Base-by-base conservation (phyloP, 2,797 vertebrate species). In the Chrosomus eos region DNA sequence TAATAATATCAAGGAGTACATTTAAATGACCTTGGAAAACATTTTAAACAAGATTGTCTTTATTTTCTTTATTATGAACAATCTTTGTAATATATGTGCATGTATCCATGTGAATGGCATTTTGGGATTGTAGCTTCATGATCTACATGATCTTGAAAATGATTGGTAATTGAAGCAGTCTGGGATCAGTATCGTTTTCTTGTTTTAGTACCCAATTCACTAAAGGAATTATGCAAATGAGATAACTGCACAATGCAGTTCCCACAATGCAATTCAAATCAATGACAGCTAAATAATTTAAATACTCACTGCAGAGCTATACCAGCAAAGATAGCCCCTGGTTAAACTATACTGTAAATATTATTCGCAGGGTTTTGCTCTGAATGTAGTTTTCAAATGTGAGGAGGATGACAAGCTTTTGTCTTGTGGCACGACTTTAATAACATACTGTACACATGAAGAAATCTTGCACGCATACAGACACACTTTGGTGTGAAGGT, bases 401-500 rank as follows among this genome's bases (percentile, higher is more conserved):
- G 45, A 74, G 31, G 21, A 66, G 31, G 31, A 31, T 8, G 21
- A 53, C 43, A 67, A 28, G 45, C 45, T 28, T 75, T 64, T 55
- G 71, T 67, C 72, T 36, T 76, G 81, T 51, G 31, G 71, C 31
- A 10, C 18, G 81, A 45, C 62, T 76, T 66, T 67, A 31, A 31
- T 76, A 83, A 67, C 60, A 26, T 66, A 64, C 62, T 31, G 28
- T 31, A 38, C 81, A 70, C 74, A 70, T 43, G 21, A 77, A 43
- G 74, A 81, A 67, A 43, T 13, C 55, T 45, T 72, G 51, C 77
- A 16, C 85, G 71, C 70, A 77, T 80, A 78, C 86, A 75, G 80
- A 78, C 80, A 74, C 55, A 62, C 64, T 28, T 28, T 38, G 80
- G 83, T 84, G 80, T 85, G 77, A 88, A 88, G 83, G 83, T 78